Evolutionary conservation across 2,113 vertebrate species (phyloP), one percentile per base, ranked within the genome.

Genomic region (Pterocles orientalis): DNA sequence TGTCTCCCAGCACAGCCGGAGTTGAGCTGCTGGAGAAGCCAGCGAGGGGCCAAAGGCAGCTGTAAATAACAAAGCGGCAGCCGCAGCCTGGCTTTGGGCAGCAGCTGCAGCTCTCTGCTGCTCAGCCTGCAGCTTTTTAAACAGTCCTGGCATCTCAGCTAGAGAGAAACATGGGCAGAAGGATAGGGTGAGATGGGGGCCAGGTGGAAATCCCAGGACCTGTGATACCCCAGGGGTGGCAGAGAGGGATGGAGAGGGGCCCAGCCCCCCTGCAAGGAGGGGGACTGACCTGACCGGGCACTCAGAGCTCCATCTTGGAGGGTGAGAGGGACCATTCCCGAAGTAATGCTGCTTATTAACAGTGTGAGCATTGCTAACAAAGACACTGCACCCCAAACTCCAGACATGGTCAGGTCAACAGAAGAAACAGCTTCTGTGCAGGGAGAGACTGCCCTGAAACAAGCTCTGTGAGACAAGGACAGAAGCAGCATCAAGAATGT

Each of bases 1-100:
- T 0, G 1, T 50, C 61, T 62, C 78, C 17, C 29, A 12, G 57
- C 51, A 47, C 29, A 50, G 82, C 48, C 20, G 1, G 83, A 53
- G 76, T 54, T 62, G 90, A 75, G 86, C 68, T 83, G 86, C 89
- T 48, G 57, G 56, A 81, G 65, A 47, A 81, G 88, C 53, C 70
- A 18, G 11, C 0, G 5, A 79, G 73, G 4, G 12, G 93, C 91
- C 90, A 95, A 94, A 80, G 41, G 62, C 93, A 80, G 90, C 85
- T 86, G 94, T 95, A 95, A 94, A 83, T 88, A 93, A 86, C 3
- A 7, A 58, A 69, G 86, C 31, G 18, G 69, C 57, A 82, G 92
- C 75, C 28, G 36, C 91, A 96, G 85, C 78, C 85, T 90, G 90
- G 87, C 85, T 92, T 69, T 0, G 0, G 75, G 45, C 78, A 88